Percentiles rank a stretch among this genome's conserved stretches.
Evolutionary conservation across 1,140 invertebrate genomes (phyloP).

Genomic region (Ptiloglossa arizonensis): DNA sequence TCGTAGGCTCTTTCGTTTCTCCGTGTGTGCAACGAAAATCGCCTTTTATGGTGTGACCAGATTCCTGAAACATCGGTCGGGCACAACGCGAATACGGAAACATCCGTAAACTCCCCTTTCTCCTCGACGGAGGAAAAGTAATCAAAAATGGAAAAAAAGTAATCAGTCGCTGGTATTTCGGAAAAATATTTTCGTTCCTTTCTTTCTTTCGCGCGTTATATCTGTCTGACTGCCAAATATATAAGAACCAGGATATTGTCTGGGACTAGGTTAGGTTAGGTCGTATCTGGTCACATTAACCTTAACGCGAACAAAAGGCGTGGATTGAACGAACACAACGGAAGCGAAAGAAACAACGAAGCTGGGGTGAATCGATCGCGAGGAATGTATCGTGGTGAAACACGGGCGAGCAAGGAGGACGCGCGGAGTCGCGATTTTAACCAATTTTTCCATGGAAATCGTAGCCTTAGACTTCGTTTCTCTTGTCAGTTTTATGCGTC

Average conservation of each 20-base stretch:
- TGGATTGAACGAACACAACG: too few species aligned
- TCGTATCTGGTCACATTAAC: neutral
- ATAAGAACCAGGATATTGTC: too few species aligned
- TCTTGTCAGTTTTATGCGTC: slow-evolving; percentile 53
- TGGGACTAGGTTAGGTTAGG: too few species aligned
- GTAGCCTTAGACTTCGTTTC: slow-evolving; percentile 56
- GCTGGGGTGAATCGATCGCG: neutral
- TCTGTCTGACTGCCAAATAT: neutral
- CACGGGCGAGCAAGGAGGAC: neutral
- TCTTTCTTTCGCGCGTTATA: neutral
- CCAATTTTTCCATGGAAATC: slow-evolving; percentile 52
- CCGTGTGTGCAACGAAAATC: neutral
- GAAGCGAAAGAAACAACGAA: neutral
- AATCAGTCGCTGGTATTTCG: neutral
- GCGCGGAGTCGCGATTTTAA: slow-evolving; percentile 42
- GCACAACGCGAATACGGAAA: too few species aligned
- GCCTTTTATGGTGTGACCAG: neutral
- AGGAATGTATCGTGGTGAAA: neutral
- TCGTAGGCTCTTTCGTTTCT: neutral
- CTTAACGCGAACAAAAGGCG: neutral
- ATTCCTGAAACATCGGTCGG: too few species aligned
- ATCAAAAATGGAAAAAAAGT: too few species aligned
- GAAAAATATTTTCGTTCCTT: too few species aligned
- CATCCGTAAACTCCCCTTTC: too few species aligned
- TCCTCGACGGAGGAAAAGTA: too few species aligned